Conservation (phyloP, 2,888 invertebrate genomes). For the Willowsia nigromaculata region DNA sequence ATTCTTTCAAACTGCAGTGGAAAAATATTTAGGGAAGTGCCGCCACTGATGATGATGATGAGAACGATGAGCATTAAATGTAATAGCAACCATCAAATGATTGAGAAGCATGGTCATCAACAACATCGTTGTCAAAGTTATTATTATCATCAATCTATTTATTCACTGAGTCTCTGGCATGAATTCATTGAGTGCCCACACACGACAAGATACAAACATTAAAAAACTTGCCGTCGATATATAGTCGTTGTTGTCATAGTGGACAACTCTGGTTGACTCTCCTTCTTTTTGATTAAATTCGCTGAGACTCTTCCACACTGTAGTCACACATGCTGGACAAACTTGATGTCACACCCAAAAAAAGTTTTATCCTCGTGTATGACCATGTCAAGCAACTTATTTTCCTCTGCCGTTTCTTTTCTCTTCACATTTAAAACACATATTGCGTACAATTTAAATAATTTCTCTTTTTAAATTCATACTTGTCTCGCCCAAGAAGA, state of each 20-base stretch:
- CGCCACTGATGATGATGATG: neutral
- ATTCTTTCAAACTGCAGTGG: neutral
- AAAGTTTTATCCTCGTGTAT: constrained; percentile 3
- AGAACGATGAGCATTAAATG: neutral
- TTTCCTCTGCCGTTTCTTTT: neutral
- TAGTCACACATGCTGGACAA: constrained; percentile 49
- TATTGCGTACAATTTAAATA: constrained; percentile 25
- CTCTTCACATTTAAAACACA: constrained; percentile 20
- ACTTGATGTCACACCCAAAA: constrained; percentile 67
- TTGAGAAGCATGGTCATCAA: constrained; percentile 38
- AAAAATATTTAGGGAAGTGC: constrained; percentile 21
- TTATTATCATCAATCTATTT: constrained; percentile 53
- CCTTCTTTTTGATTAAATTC: neutral
- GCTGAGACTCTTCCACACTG: neutral
- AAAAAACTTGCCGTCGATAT: constrained; percentile 17
- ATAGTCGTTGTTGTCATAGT: neutral
- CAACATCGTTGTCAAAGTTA: constrained; percentile 34
- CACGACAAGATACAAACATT: constrained; percentile 31
- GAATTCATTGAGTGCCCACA: constrained; percentile 56
- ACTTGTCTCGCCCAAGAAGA: constrained; percentile 11
- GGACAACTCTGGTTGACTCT: constrained; percentile 24
- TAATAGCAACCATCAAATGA: constrained; percentile 4
- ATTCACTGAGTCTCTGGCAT: constrained; percentile 19
- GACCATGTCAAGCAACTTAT: constrained; percentile 12
- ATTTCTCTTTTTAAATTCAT: constrained; percentile 35